Base-by-base conservation (phyloP, 2,797 vertebrate species). In the Pseudopleuronectes americanus region DNA sequence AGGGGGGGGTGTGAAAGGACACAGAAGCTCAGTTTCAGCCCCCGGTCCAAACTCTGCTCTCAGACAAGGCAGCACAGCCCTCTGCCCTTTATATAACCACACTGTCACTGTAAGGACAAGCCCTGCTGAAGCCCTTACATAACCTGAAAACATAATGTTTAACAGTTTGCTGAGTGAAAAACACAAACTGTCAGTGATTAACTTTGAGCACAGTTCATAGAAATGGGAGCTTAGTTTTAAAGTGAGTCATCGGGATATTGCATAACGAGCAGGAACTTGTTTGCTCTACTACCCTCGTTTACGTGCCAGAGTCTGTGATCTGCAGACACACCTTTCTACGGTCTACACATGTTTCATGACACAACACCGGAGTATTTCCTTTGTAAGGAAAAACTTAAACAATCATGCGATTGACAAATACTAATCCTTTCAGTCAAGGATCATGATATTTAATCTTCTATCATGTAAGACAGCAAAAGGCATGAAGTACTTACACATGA, bases 1-100 rank as follows among this genome's bases (percentile, higher is more conserved):
- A 43, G 49, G 58, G 23, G 38, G 38, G 38, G 38, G 55, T 64
- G 79, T 6, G 67, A 87, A 67, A 68, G 84, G 76, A 87, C 36
- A 69, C 47, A 68, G 55, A 74, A n/a, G 69, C 76, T 74, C 77
- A 2, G 65, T 74, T 82, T 77, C 69, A 58, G 8, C 54, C 65
- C 1, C 71, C 79, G 36, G 58, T 43, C 14, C 9, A 13, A 77
- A 68, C 66, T 22, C 57, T 51, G 53, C 61, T 2, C 43, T 28
- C 12, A 62, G 55, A 58, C 71, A 0, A 53, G 55, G 57, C 71
- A 38, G 71, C 83, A 68, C 80, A 77, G 48, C 84, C 83, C 76
- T 81, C 78, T 41, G 54, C 49, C 62, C 71, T 89, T 91, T 88
- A 88, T 75, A 68, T 57, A 79, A 87, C 74, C 3, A 71, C 53